Percentiles rank a stretch among this genome's conserved stretches.
Conservation (phyloP, 1,140 invertebrate genomes). For the Hypsibius dujardini region DNA sequence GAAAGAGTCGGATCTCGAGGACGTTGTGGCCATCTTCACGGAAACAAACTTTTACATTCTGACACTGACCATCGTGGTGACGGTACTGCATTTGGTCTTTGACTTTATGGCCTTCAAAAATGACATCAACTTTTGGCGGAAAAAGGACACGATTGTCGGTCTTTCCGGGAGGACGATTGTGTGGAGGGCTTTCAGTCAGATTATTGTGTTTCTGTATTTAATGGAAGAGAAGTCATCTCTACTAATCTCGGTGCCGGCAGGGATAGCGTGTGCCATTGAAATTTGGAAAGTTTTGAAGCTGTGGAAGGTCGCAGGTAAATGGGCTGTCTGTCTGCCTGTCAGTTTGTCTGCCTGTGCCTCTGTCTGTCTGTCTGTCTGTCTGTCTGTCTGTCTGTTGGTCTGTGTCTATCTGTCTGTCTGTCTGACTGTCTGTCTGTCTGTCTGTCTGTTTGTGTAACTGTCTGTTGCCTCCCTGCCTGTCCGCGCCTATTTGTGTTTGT, state of each 20-base stretch:
- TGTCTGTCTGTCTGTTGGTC: no score
- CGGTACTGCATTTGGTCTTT: constrained; percentile 77
- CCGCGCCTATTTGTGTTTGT: constrained; percentile 18
- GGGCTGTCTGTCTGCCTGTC: neutral
- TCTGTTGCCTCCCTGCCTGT: constrained; percentile 17
- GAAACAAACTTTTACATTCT: constrained; percentile 86
- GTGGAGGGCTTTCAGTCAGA: constrained; percentile 80
- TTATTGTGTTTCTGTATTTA: constrained; percentile 80
- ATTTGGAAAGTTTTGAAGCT: constrained; percentile 27
- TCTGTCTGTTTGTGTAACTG: no score
- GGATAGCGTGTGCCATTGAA: constrained; percentile 68
- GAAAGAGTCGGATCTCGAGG: constrained; percentile 78
- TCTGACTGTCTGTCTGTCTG: no score
- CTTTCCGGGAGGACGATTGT: constrained; percentile 67
- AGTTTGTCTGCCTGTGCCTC: neutral
- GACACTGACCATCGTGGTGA: constrained; percentile 73
- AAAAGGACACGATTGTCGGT: constrained; percentile 62
- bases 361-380: no score
- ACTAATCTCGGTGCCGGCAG: constrained; percentile 66
- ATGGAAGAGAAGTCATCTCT: constrained; percentile 78
- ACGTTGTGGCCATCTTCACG: constrained; percentile 85
- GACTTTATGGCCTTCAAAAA: constrained; percentile 96
- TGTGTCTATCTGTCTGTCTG: no score
- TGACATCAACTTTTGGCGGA: constrained; percentile 83
- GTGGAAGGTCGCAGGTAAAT: constrained; percentile 34